These are phyloP conservation scores for Manis pentadactyla DNA, from an alignment of 2,797 vertebrate species.

Conservation along the genomic window DNA sequence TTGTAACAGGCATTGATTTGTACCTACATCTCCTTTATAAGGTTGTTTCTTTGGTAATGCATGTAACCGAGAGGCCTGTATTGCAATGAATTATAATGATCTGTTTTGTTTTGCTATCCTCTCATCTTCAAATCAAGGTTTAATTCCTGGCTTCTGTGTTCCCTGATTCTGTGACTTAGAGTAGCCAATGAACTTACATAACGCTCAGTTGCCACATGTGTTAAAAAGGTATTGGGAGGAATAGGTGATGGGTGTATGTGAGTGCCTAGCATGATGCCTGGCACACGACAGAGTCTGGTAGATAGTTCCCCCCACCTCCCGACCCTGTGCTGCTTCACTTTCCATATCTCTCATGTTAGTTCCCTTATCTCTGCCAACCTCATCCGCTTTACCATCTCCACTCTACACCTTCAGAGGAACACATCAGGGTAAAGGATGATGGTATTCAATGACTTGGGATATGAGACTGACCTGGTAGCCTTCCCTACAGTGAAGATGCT, in stretches of 20 bases:
- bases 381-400: not conserved
- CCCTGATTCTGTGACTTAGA: not conserved
- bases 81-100: not conserved
- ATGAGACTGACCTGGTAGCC: fast-evolving
- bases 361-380: not conserved
- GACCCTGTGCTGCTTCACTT: not conserved
- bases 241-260: not conserved
- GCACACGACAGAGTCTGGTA: not conserved
- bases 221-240: not conserved
- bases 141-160: not conserved
- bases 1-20: not conserved
- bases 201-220: not conserved
- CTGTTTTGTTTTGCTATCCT: not conserved
- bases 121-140: not conserved
- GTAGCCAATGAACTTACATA: not conserved
- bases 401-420: not conserved
- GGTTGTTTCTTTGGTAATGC: not conserved
- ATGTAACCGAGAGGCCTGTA: not conserved
- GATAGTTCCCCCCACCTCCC: not conserved
- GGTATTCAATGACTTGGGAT: not conserved
- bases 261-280: not conserved
- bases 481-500: not conserved
- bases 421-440: not conserved
- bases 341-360: not conserved
- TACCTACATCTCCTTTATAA: not conserved